Percentiles rank a stretch among this genome's conserved stretches.
Evolutionary conservation across 1,140 invertebrate species (phyloP).

Genomic region (Hesperophylax magnus): DNA sequence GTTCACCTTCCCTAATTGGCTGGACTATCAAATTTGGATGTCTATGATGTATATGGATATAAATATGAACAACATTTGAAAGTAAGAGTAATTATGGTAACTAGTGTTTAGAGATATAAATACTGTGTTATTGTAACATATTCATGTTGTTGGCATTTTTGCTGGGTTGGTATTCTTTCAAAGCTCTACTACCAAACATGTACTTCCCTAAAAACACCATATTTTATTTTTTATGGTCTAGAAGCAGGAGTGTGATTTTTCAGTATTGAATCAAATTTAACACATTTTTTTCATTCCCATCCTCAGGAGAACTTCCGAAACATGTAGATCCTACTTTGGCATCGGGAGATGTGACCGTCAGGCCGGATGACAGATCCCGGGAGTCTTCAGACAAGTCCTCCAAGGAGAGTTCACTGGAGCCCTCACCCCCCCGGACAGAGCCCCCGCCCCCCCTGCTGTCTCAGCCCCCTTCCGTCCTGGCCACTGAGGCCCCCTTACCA

Average conservation of each 20-base stretch:
- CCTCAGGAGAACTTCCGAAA: conserved; percentile 10
- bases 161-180: no score
- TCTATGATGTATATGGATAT: no score
- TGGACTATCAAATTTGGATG: no score
- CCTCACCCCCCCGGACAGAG: neutral
- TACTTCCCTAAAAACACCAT: no score
- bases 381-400: conserved; percentile 19
- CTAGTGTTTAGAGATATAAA: no score
- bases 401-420: conserved; percentile 26
- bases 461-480: neutral
- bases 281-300: neutral
- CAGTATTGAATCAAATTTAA: neutral
- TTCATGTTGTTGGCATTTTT: no score
- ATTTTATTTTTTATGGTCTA: neutral
- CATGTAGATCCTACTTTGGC: neutral
- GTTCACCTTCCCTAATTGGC: no score
- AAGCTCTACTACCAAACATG: no score
- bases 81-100: no score
- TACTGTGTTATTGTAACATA: no score
- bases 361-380: neutral
- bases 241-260: neutral
- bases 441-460: neutral
- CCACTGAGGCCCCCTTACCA: neutral
- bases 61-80: no score
- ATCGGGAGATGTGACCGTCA: conserved; percentile 2